Base-by-base conservation (phyloP, 2,888 invertebrate genomes). In the Heliconius cydno region DNA sequence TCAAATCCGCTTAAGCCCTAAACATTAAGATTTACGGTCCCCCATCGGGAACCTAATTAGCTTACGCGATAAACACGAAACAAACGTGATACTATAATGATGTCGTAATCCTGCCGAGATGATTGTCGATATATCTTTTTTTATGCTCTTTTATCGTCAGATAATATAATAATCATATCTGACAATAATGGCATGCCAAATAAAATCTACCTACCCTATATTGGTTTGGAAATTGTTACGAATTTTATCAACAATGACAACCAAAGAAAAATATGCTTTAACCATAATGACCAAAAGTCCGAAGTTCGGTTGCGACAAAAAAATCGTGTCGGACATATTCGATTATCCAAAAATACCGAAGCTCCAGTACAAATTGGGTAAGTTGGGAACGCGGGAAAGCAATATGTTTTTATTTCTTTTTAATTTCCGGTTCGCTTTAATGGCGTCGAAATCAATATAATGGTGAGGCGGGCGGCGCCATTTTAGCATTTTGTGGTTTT, bases 391-490 rank as follows among this genome's bases (percentile, higher is more conserved):
- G 92, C 93, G 92, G 94, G 94, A 92, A 94, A 91, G 94, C 94
- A 93, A 93, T 94, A 93, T 93, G 92, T 94, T 94, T 94, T 94
- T 94, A 94, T 94, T 94, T 92, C 93, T 94, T 94, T 94, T 94
- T 94, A 94, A 94, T 94, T 94, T 94, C 94, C 94, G 94, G 94
- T 93, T 90, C 90, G 92, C 89, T 93, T 92, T 94, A 94, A 94
- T 94, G 94, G 94, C 94, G 94, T 92, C 92, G 94, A 94, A 94
- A 94, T 94, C 94, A 94, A 94, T 94, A 94, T 94, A 91, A 94
- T 94, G 93, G 92, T 91, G 90, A 88, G 88, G 90, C 92, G 90
- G 89, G 87, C 89, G 90, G 89, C 91, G 91, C 90, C 90, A 91
- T 92, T 92, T 92, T 92, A 91, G 92, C 91, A 90, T 93, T 93